Evolutionary conservation across 2,797 vertebrate species (phyloP).

Genomic region (Sparus aurata): DNA sequence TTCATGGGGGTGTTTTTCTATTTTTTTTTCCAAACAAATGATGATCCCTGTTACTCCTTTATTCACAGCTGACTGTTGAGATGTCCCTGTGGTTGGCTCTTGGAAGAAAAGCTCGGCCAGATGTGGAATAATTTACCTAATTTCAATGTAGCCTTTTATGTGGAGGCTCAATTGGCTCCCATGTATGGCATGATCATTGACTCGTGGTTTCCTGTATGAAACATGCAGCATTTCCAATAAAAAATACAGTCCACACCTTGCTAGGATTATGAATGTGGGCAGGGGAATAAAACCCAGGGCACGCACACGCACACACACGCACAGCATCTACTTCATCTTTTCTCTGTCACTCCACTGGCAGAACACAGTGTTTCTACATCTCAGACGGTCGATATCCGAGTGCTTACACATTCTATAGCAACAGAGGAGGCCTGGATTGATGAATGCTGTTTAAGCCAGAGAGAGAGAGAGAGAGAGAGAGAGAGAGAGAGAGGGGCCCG

Average conservation of each 20-base stretch:
- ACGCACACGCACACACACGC: conserved; percentile 3
- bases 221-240: conserved; percentile 51
- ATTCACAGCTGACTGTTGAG: conserved; percentile 41
- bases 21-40: conserved; percentile 8
- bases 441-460: conserved; percentile 43
- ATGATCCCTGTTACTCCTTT: conserved; percentile 16
- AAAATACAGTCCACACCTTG: conserved; percentile 44
- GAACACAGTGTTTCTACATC: conserved; percentile 59
- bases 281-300: conserved; percentile 37
- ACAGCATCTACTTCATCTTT: conserved; percentile 53
- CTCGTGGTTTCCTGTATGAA: conserved; percentile 54
- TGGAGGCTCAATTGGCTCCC: conserved; percentile 65
- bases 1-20: background rate
- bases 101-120: conserved; percentile 45
- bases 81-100: conserved; percentile 52
- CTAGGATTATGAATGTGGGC: conserved; percentile 39
- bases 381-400: conserved; percentile 59
- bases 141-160: conserved; percentile 66
- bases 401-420: conserved; percentile 63
- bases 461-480: too few species aligned
- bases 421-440: conserved; percentile 52
- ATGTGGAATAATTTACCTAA: conserved; percentile 67
- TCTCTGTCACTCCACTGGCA: conserved; percentile 48
- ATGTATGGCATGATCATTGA: conserved; percentile 68
- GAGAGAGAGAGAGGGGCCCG: conserved; percentile 6